phyloP scores from a whole-genome alignment of 2,113 vertebrate species.

The Microcebus jonahi region DNA sequence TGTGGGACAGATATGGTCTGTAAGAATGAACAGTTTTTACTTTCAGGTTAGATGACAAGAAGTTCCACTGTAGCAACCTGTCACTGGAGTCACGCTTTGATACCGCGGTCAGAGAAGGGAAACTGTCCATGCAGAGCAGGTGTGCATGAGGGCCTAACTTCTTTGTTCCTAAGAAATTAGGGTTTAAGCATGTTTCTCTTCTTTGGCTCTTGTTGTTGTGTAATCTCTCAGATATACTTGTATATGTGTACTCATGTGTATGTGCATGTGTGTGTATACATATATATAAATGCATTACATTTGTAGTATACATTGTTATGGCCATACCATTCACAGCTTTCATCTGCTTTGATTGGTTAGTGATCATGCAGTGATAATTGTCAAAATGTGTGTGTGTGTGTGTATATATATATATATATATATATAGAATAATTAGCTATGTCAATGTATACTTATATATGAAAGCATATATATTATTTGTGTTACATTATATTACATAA shows the following conservation, averaged over 20 bases:
- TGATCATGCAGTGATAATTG: not conserved
- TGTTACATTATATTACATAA: not conserved
- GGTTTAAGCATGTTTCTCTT: not conserved
- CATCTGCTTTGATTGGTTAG: not conserved
- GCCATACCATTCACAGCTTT: not conserved
- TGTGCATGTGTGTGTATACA: not conserved
- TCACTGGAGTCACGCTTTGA: not conserved
- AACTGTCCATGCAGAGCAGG: fast-evolving
- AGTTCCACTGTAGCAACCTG: not conserved
- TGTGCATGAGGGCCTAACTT: not conserved
- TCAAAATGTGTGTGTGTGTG: not conserved
- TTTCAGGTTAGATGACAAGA: not conserved
- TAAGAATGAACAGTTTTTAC: too few relatives aligned
- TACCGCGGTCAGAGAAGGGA: not conserved
- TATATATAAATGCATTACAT: not conserved
- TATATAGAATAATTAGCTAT: not conserved
- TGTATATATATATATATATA: too few relatives aligned
- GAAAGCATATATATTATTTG: not conserved
- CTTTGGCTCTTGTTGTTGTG: not conserved
- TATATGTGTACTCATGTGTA: too few relatives aligned
- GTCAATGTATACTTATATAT: not conserved
- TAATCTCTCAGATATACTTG: not conserved
- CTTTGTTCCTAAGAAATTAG: not conserved
- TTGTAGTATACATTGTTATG: not conserved
- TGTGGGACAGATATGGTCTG: not conserved